These are phyloP conservation scores for Cryptus armator DNA, from an alignment of 2,888 invertebrate species.

Conservation along the genomic window DNA sequence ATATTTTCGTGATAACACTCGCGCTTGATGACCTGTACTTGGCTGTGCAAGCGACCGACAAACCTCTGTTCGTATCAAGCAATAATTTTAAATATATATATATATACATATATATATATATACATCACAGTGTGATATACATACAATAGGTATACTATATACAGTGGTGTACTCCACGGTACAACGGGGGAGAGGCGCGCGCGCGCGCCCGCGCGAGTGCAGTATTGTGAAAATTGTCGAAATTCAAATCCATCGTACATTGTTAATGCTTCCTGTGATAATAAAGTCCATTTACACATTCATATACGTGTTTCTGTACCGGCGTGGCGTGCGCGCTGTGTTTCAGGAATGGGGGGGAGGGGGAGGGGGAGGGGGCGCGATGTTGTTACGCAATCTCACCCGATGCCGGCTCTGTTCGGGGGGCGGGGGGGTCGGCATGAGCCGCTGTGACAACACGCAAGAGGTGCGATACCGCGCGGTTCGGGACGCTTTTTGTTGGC, in stretches of 20 bases:
- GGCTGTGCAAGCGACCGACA: constrained; percentile 50
- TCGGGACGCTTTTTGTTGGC: constrained; percentile 74
- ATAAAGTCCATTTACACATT: constrained; percentile 53
- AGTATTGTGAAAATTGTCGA: constrained; percentile 66
- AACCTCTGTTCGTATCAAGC: constrained; percentile 43
- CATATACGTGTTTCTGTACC: constrained; percentile 30
- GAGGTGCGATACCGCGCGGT: constrained; percentile 60
- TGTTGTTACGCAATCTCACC: constrained; percentile 60
- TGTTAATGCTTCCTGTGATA: constrained; percentile 50
- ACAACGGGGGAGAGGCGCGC: constrained; percentile 14
- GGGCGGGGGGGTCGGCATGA: not conserved
- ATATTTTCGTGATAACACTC: constrained; percentile 57
- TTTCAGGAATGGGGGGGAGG: not conserved
- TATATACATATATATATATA: no score
- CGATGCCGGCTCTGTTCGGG: constrained; percentile 32
- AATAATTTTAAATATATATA: constrained; percentile 20
- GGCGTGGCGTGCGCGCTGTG: not conserved
- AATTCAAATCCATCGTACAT: constrained; percentile 60
- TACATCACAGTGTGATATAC: not conserved
- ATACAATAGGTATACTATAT: not conserved
- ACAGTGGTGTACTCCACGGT: not conserved
- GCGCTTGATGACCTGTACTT: constrained; percentile 27
- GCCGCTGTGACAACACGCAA: constrained; percentile 58
- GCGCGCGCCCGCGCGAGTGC: constrained; percentile 6
- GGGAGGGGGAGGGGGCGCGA: constrained; percentile 15